phyloP scores from a whole-genome alignment of 1,140 invertebrate species.

The Drosophila kepulauana region DNA sequence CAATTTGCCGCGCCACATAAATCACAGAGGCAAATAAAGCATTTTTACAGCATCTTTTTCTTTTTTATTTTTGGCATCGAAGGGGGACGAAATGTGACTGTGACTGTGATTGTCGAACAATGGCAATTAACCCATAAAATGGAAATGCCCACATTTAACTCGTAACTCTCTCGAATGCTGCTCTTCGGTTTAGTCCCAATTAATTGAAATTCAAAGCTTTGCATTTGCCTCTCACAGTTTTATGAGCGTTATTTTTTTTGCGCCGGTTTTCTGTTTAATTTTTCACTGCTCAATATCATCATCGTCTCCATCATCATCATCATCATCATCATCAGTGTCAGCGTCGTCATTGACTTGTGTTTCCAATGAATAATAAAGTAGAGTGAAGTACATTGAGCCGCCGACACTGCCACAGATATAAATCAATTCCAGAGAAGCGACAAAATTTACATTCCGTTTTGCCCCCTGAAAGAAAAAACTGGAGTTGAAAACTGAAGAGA shows the following conservation, averaged over 20 bases:
- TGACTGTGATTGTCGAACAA: slow-evolving; percentile 72
- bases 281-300: slow-evolving; percentile 11
- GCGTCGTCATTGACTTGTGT: slow-evolving; percentile 51
- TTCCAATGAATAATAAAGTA: slow-evolving; percentile 82
- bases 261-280: slow-evolving; percentile 69
- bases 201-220: slow-evolving; percentile 80
- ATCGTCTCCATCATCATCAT: slow-evolving; percentile 23
- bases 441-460: slow-evolving; percentile 80
- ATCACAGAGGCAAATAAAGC: slow-evolving; percentile 69
- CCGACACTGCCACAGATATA: slow-evolving; percentile 65
- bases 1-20: slow-evolving; percentile 60
- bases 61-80: slow-evolving; percentile 48
- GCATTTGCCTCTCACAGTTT: slow-evolving; percentile 64
- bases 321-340: slow-evolving; percentile 38
- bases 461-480: slow-evolving; percentile 6
- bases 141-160: slow-evolving; percentile 77
- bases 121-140: slow-evolving; percentile 81
- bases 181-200: slow-evolving; percentile 57
- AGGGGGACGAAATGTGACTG: background rate
- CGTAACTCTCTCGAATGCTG: slow-evolving; percentile 6
- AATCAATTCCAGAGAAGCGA: slow-evolving; percentile 81
- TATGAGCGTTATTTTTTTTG: slow-evolving; percentile 50
- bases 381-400: slow-evolving; percentile 61
- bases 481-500: slow-evolving; percentile 8
- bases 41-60: slow-evolving; percentile 43